These are phyloP conservation scores for Xylocopa sonorina DNA, from an alignment of 1,140 invertebrate genomes.

Conservation along the genomic window DNA sequence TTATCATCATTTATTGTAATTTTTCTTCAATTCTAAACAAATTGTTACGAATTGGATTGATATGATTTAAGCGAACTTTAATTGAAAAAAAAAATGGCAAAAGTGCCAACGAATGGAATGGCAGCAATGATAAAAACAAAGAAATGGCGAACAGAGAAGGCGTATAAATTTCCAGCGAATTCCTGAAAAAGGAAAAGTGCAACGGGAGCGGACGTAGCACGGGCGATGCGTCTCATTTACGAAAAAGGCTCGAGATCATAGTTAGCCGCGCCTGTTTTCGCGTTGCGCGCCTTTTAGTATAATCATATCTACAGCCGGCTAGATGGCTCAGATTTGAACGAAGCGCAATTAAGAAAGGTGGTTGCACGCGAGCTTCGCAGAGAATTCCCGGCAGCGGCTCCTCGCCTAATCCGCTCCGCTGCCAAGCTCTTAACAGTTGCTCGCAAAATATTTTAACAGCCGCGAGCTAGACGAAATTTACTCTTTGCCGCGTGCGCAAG, in stretches of 20 bases:
- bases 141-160: too few species aligned
- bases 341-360: slow-evolving; percentile 5
- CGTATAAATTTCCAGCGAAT: not conserved
- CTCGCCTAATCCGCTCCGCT: not conserved
- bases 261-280: slow-evolving; percentile 19
- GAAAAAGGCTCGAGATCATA: not conserved
- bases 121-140: too few species aligned
- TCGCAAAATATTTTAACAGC: slow-evolving; percentile 21
- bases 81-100: too few species aligned
- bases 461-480: slow-evolving; percentile 7
- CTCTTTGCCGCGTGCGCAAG: not conserved
- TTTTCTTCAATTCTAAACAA: too few species aligned
- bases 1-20: too few species aligned
- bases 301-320: slow-evolving; percentile 16
- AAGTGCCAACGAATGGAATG: too few species aligned
- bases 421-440: not conserved
- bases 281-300: slow-evolving; percentile 15
- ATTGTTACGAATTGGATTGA: too few species aligned
- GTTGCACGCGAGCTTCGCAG: not conserved
- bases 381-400: not conserved
- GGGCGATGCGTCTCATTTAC: not conserved
- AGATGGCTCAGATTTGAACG: slow-evolving; percentile 12
- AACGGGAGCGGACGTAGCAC: not conserved
- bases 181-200: too few species aligned
- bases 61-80: too few species aligned